phyloP scores from a whole-genome alignment of 2,888 invertebrate species.

The Monoplex corrugatus region DNA sequence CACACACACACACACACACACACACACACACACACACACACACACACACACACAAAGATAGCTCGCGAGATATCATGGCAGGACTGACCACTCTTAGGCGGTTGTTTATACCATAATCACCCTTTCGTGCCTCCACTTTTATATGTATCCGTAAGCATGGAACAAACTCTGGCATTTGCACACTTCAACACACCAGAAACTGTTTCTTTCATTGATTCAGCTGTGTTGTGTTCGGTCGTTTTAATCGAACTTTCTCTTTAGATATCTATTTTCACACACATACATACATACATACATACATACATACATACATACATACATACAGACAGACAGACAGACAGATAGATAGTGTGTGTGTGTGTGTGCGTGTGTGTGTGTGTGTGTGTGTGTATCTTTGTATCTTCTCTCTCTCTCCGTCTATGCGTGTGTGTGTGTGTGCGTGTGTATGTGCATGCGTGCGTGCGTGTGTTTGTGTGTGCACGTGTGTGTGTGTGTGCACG shows the following conservation, averaged over 20 bases:
- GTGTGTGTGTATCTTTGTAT: neutral
- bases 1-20: neutral
- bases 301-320: neutral
- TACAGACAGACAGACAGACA: neutral
- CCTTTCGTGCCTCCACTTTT: too few species aligned
- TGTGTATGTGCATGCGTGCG: neutral
- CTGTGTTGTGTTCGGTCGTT: too few species aligned
- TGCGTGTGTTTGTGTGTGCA: neutral
- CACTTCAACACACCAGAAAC: neutral
- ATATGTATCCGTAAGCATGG: neutral
- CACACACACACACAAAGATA: neutral
- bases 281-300: neutral
- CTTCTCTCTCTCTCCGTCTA: too few species aligned
- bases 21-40: slow-evolving; percentile 11
- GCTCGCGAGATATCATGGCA: too few species aligned
- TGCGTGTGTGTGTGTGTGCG: neutral
- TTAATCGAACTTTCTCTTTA: too few species aligned
- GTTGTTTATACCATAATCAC: too few species aligned
- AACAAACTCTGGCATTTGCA: neutral
- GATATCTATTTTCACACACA: too few species aligned
- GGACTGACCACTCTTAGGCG: too few species aligned
- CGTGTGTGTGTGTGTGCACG: neutral
- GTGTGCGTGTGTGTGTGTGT: too few species aligned
- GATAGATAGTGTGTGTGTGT: too few species aligned
- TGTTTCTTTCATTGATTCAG: too few species aligned